Conservation (phyloP, 37 sponge, comb jelly and placozoan genomes). For the Ephydatia muelleri region DNA sequence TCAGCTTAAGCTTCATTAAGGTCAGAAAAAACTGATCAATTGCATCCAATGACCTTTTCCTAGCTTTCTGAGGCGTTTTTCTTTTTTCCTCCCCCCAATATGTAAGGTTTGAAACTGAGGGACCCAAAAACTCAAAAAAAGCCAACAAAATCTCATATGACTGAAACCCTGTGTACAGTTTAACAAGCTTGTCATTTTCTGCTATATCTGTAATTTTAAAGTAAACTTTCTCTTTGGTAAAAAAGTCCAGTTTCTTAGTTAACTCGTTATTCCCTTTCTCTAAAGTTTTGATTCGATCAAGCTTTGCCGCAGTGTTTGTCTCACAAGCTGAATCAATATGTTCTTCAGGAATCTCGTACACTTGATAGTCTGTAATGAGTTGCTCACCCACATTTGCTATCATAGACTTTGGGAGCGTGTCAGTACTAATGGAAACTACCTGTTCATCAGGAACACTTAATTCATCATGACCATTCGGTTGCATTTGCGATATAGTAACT, state of each 20-base stretch:
- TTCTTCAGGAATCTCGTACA: slow-evolving; percentile 17
- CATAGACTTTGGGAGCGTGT: no score
- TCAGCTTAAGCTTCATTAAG: slow-evolving; percentile 16
- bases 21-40: slow-evolving; percentile 30
- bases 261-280: neutral
- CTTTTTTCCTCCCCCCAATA: slow-evolving; percentile 24
- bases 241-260: neutral
- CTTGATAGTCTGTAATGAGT: neutral
- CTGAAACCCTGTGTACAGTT: slow-evolving; percentile 40
- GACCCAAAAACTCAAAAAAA: slow-evolving; percentile 51
- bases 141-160: slow-evolving; percentile 25
- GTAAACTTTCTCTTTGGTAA: neutral
- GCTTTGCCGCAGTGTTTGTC: neutral
- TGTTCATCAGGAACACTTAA: neutral
- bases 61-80: neutral
- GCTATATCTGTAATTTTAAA: slow-evolving; percentile 19
- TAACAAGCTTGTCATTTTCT: slow-evolving; percentile 23
- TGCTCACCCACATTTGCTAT: slow-evolving; percentile 8
- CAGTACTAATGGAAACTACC: no score
- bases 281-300: neutral
- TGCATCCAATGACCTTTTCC: slow-evolving; percentile 3
- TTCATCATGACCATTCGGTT: neutral
- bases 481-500: neutral
- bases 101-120: slow-evolving; percentile 18
- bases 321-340: neutral